These are phyloP conservation scores for Leucoraja ocellata DNA, from an alignment of 2,797 vertebrate genomes.

Conservation along the genomic window DNA sequence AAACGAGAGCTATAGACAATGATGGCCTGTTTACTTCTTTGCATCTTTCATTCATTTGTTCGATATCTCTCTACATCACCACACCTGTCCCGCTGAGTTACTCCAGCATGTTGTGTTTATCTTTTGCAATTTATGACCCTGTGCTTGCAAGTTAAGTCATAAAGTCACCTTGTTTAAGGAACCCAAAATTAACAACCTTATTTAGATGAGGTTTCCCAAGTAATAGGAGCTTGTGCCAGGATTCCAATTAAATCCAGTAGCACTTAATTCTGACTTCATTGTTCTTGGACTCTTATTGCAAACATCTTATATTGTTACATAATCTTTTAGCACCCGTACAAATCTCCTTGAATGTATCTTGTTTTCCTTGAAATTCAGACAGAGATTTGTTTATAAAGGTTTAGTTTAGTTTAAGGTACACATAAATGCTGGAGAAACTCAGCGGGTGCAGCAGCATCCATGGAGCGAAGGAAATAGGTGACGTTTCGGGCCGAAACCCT, in stretches of 20 bases:
- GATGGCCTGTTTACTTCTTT: too few relatives aligned
- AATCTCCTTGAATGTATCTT: not conserved
- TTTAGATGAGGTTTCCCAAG: not conserved
- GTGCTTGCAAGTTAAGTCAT: not conserved
- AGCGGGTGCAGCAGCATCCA: too few relatives aligned
- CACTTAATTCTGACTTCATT: not conserved
- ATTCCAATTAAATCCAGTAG: not conserved
- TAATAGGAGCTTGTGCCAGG: not conserved
- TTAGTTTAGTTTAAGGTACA: too few relatives aligned
- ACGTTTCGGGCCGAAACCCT: too few relatives aligned
- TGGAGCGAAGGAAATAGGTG: too few relatives aligned
- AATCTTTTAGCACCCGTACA: not conserved
- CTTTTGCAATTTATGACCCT: not conserved
- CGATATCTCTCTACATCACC: too few relatives aligned
- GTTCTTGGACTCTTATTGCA: not conserved
- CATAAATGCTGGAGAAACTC: too few relatives aligned
- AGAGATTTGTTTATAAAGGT: not conserved
- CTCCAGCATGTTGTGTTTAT: not conserved
- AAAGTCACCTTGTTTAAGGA: not conserved
- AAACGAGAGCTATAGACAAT: too few relatives aligned
- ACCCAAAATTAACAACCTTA: not conserved
- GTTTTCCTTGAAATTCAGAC: not conserved
- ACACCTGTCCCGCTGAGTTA: too few relatives aligned
- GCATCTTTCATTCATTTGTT: too few relatives aligned
- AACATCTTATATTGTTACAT: not conserved